Evolutionary conservation across 2,113 vertebrate genomes (phyloP), one percentile per base, ranked within the genome.

Genomic region (Cebus imitator): DNA sequence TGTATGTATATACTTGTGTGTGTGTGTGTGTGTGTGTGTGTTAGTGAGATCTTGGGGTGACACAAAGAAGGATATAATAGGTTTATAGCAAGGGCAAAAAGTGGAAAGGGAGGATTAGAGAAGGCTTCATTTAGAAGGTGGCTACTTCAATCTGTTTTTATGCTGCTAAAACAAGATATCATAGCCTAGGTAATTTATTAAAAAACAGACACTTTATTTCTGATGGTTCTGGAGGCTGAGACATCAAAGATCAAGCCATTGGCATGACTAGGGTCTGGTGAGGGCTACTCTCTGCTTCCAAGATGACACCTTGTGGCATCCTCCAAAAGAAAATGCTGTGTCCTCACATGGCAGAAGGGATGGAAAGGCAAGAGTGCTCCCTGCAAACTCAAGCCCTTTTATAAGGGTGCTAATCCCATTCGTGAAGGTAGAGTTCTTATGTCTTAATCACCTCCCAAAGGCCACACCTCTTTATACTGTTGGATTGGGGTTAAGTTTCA

Each of bases 331-430:
- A 5, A 50, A 27, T 13, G 8, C 58, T 17, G 25, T 32, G 37
- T 6, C 20, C 30, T 68, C 50, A 8, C 6, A 3, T 9, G 73
- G 55, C 64, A 86, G 64, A 80, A 80, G 52, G 70, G 14, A 11
- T 48, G 16, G 35, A 61, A 58, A 50, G 20, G 18, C 25, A 32
- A 3, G 1, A 23, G 2, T 17, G 3, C 7, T 21, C 0, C 32
- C 16, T 70, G 43, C n/a, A 32, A 52, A 18, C 45, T 55, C n/a
- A 70, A 25, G 27, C 16, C 18, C 8, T 20, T 80, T 55, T n/a
- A 10, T 55, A 21, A 87, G 73, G 72, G 8, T 58, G 16, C 21
- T 35, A 30, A 80, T 40, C 52, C 21, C 20, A 73, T 73, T 72
- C 21, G 8, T 8, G 20, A 86, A 20, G 48, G 9, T 50, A 43